These are phyloP conservation scores for Drosophila heteroneura DNA, from an alignment of 2,888 invertebrate species.

Conservation along the genomic window DNA sequence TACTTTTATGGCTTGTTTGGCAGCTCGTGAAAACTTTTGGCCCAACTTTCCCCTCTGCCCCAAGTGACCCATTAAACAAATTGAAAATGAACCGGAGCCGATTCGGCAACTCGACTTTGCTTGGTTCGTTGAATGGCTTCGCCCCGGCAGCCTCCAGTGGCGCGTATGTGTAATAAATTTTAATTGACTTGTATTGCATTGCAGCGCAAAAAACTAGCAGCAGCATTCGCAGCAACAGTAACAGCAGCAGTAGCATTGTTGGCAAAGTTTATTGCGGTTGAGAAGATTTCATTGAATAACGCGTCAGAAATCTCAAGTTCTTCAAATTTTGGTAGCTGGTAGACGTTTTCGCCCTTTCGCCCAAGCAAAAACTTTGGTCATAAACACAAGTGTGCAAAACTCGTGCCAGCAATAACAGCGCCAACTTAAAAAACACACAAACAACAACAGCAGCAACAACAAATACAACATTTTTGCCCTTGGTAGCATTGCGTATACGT, in stretches of 20 bases:
- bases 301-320: conserved; percentile 62
- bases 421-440: conserved; percentile 12
- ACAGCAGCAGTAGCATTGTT: conserved; percentile 27
- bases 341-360: conserved; percentile 33
- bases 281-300: conserved; percentile 53
- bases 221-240: conserved; percentile 9
- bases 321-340: conserved; percentile 27
- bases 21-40: conserved; percentile 73
- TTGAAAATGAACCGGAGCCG: conserved; percentile 68
- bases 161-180: conserved; percentile 79
- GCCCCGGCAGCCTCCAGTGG: background rate
- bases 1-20: conserved; percentile 77
- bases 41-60: conserved; percentile 38
- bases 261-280: conserved; percentile 55
- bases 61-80: conserved; percentile 80
- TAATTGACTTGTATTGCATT: conserved; percentile 74
- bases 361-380: conserved; percentile 62
- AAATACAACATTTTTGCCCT: conserved; percentile 33
- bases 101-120: conserved; percentile 24
- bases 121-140: conserved; percentile 6
- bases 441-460: conserved; percentile 21
- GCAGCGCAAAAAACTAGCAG: conserved; percentile 42
- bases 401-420: conserved; percentile 43
- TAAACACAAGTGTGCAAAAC: conserved; percentile 65
- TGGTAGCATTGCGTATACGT: conserved; percentile 64